Base-by-base conservation (phyloP, 2,797 vertebrate species). In the Cyprinella venusta region DNA sequence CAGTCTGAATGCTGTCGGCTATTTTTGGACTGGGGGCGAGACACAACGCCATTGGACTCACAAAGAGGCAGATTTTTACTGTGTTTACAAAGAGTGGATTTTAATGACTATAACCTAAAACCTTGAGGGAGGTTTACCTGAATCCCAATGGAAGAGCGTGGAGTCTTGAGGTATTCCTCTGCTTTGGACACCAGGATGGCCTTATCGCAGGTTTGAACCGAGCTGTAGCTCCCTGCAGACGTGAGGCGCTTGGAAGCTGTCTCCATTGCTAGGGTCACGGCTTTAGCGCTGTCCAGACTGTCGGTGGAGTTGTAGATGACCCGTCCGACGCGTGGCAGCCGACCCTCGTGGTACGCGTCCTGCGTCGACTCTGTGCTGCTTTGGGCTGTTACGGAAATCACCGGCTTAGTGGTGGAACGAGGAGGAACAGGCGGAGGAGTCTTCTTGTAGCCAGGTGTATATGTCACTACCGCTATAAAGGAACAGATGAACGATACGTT, bases 351-450 rank as follows among this genome's bases (percentile, higher is more conserved):
- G 88, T 99, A 98, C 40, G 97, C 97, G 2, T 99, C 98, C 93
- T 99, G 98, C 9, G 96, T 98, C 88, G 98, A 99, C 89, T 99
- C 98, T 9, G 98, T 99, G 91, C 98, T 99, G 96, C 98, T 99
- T 95, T 99, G 98, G 15, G 98, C 97, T 6, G 98, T 99, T 88
- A 99, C 97, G 0, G 98, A 99, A 94, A 99, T 99, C 91, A 99
- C 95, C 5, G 98, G 98, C 93, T 98, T 99, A 90, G 97, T 98
- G 90, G 96, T 95, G 88, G 95, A 95, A 82, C 97, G 96, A 7
- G 97, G 97, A 71, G 97, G 98, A 83, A 99, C 98, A 0, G 98
- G 98, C 1, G 98, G 98, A 0, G 98, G 97, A 0, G 97, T 97
- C 94, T 98, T 99, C 90, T 98, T 99, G 91, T 97, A 98, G 93